These are phyloP conservation scores for Cheilosia pagana DNA, from an alignment of 2,888 invertebrate species.

Conservation along the genomic window DNA sequence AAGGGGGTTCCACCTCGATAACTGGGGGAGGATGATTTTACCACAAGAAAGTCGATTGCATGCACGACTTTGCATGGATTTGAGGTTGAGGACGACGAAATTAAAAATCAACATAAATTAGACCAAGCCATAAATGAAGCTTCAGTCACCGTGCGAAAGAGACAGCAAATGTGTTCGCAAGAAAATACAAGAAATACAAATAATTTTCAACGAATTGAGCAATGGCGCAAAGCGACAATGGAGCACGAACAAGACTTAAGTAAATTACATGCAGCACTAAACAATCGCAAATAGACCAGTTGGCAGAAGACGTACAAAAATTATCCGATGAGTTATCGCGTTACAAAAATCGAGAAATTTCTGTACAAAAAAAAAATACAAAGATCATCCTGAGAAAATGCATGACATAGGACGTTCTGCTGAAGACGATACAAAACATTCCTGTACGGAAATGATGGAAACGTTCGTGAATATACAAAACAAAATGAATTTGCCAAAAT, in stretches of 20 bases:
- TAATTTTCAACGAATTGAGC: not conserved
- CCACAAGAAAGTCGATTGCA: not conserved
- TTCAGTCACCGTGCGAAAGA: not conserved
- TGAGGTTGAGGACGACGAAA: not conserved
- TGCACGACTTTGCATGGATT: constrained; percentile 1
- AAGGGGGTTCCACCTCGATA: not conserved
- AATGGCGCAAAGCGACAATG: not conserved
- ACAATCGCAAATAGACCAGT: not conserved
- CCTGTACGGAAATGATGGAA: constrained; percentile 8
- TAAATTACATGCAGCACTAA: not conserved
- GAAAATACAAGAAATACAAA: not conserved
- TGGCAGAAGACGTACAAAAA: not conserved
- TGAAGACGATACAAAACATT: not conserved
- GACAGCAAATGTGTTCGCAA: not conserved
- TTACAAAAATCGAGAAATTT: constrained; percentile 1
- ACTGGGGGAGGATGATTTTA: not conserved
- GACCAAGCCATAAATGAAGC: not conserved
- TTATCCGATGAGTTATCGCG: not conserved
- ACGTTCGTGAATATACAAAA: constrained; percentile 14
- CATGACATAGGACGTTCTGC: not conserved
- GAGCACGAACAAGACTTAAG: not conserved
- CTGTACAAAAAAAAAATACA: not conserved
- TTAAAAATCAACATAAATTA: not conserved
- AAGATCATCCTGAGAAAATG: not conserved
- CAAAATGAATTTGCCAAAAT: constrained; percentile 20